Base-by-base conservation (phyloP, 37 sponge, comb jelly and placozoan genomes). In the Ephydatia muelleri region DNA sequence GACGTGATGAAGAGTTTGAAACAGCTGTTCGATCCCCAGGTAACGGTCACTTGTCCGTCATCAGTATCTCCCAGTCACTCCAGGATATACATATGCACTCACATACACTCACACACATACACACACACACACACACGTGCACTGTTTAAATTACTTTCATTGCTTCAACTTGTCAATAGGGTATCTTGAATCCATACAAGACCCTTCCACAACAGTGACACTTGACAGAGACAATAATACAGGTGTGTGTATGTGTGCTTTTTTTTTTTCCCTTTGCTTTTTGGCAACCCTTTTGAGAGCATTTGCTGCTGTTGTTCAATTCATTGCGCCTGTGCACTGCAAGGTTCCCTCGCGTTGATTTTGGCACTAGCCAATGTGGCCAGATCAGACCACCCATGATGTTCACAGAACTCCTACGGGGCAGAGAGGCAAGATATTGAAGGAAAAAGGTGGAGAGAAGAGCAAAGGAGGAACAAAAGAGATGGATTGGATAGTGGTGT, bases 111-210 rank as follows among this genome's bases (percentile, higher is more conserved):
- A 57, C 57, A 57, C 57, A 57, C 57, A n/a, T n/a, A n/a, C n/a
- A 1, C 57, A 64, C 2, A 95, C 76, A 33, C 19, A 57, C 57
- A 57, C 57, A 57, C 47, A 57, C 57, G 16, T 14, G 19, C 16
- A 19, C 47, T 11, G 6, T 11, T 8, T 43, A 43, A 43, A 43
- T 8, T 11, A 57, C 19, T 14, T 57, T 57, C 16, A 16, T 1
- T 14, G 81, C 43, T 5, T 90, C 83, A 39, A 88, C 39, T 67
- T 67, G 27, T 9, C 36, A 49, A 87, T 38, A 95, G 81, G 93
- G 90, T 8, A 96, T 96, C 73, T 82, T 96, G 26, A 96, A 96
- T 84, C 97, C 97, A 6, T 93, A 96, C 85, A 96, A 96, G 75
- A 93, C 85, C 3, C 47, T 96, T 13, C 94, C 92, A 69, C n/a